Percentiles rank a stretch among this genome's conserved stretches.
Evolutionary conservation across 2,888 invertebrate genomes (phyloP).

Genomic region (Melanostoma scalare): DNA sequence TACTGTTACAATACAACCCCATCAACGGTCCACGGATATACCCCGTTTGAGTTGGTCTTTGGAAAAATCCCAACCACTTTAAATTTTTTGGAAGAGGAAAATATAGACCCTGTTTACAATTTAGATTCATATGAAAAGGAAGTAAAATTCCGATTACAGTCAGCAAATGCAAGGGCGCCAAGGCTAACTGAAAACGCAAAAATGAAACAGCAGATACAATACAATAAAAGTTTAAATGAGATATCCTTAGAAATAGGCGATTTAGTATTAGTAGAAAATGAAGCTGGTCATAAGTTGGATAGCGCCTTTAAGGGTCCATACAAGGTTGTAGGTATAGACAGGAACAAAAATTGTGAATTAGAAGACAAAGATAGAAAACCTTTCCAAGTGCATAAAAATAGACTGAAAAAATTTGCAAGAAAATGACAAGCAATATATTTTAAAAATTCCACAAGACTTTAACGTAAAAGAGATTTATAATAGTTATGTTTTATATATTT

Average conservation of each 20-base stretch:
- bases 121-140: slow-evolving; percentile 16
- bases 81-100: neutral
- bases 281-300: slow-evolving; percentile 34
- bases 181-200: slow-evolving; percentile 20
- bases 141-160: slow-evolving; percentile 28
- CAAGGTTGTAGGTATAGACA: slow-evolving; percentile 17
- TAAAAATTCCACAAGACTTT: neutral
- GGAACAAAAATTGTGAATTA: slow-evolving; percentile 24
- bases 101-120: slow-evolving; percentile 1
- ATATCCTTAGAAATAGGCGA: slow-evolving; percentile 15
- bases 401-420: slow-evolving; percentile 5
- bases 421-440: neutral
- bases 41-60: slow-evolving; percentile 12
- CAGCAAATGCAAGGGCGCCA: slow-evolving; percentile 35
- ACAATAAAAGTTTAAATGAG: slow-evolving; percentile 11
- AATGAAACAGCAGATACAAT: slow-evolving; percentile 12
- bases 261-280: slow-evolving; percentile 37
- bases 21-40: slow-evolving; percentile 20
- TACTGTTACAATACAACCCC: slow-evolving; percentile 19
- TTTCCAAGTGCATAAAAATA: slow-evolving; percentile 14
- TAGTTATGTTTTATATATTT: neutral
- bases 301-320: slow-evolving; percentile 29
- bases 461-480: slow-evolving; percentile 2
- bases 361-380: slow-evolving; percentile 13
- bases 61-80: neutral